Base-by-base conservation (phyloP, 2,797 vertebrate genomes). In the Sebastiscus tertius region DNA sequence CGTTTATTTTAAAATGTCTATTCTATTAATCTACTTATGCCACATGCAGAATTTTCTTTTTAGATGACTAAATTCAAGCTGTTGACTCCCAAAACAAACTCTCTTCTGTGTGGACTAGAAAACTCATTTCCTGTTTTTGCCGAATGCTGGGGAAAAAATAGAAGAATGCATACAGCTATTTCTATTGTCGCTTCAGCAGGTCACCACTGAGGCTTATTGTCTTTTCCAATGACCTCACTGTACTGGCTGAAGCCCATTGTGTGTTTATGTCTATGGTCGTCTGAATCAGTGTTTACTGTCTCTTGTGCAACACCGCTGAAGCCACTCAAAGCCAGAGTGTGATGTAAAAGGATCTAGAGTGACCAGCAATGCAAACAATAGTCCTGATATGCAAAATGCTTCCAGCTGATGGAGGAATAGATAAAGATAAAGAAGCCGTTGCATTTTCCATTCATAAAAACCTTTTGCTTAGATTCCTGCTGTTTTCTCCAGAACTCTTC, bases 101-200 rank as follows among this genome's bases (percentile, higher is more conserved):
- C 14, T 82, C 11, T 49, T 63, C 16, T 54, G 42, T 60, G n/a
- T 20, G 75, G 55, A 63, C 59, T 36, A 69, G 22, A 72, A 81
- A 87, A 74, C 60, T 52, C 18, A 76, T 87, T 90, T 92, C 90
- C 84, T 88, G 80, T 88, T 88, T 88, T 83, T 80, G 74, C 34
- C 16, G 29, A 84, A 85, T 65, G 27, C 72, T 80, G 61, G 72
- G 62, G 18, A 49, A 59, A 77, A 83, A 70, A 36, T 13, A 55
- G 18, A 61, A 26, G 52, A 63, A 72, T 52, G 27, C 34, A n/a
- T 68, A 24, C n/a, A 39, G 12, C 54, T 29, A 5, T 87, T 85
- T 81, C 65, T 77, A 75, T 73, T 75, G 75, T 72, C 68, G 74
- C 42, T 46, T 65, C 42, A 61, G 60, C 56, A 22, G 58, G 60